These are phyloP conservation scores for Meloidogyne hapla DNA, from an alignment of 1,140 invertebrate genomes.

Conservation along the genomic window DNA sequence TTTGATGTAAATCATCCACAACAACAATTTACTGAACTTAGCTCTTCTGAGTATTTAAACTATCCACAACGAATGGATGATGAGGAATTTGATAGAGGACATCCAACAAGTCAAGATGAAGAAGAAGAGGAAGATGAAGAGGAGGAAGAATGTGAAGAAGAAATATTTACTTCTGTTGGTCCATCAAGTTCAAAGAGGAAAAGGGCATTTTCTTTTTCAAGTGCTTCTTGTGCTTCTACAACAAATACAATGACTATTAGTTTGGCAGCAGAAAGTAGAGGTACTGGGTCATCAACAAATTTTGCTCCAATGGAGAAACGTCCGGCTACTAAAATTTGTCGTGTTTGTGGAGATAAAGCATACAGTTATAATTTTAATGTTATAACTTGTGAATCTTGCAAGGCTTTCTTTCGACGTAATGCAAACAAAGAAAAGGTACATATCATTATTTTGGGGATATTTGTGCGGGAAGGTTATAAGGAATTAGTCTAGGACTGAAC, in stretches of 20 bases:
- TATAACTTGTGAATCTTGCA: constrained; percentile 82
- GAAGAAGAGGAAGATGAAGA: constrained; percentile 12
- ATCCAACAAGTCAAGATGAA: not conserved
- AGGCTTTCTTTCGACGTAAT: constrained; percentile 93
- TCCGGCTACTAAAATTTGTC: constrained; percentile 70
- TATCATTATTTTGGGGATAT: no score
- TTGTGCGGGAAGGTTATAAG: no score
- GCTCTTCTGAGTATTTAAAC: not conserved
- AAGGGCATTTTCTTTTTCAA: constrained; percentile 27
- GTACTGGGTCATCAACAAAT: constrained; percentile 15
- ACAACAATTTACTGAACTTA: constrained; percentile 2
- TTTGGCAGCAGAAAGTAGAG: not conserved
- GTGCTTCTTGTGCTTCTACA: constrained; percentile 18
- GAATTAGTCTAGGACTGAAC: no score
- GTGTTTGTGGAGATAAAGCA: constrained; percentile 85
- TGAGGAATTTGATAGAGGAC: not conserved
- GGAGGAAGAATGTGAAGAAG: not conserved
- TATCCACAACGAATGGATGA: constrained; percentile 2
- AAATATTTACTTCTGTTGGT: not conserved
- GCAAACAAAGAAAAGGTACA: constrained; percentile 67
- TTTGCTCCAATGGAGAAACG: constrained; percentile 47
- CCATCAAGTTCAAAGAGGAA: constrained; percentile 15
- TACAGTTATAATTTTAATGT: constrained; percentile 93
- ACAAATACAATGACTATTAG: constrained; percentile 30
- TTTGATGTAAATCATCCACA: not conserved